Base-by-base conservation (phyloP, 92 coral and sea anemone genomes). In the Porites lobata region DNA sequence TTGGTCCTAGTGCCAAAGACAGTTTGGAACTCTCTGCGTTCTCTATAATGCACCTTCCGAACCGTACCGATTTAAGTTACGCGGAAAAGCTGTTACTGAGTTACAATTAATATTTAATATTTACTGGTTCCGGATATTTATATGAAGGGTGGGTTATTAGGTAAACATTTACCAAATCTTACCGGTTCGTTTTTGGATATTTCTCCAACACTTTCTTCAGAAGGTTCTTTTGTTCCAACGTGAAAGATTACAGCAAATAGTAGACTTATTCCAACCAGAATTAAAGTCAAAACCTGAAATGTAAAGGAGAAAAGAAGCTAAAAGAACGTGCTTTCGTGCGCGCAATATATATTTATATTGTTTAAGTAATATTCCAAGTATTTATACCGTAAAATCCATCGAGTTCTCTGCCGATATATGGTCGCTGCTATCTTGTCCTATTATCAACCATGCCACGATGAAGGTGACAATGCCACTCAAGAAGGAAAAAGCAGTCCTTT, bases 191-290 rank as follows among this genome's bases (percentile, higher is more conserved):
- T 18, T 62, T 18, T 62, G n/a, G 66, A 15, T 8, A 20, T 0
- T n/a, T 2, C 8, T 62, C 20, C 18, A 15, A 7, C n/a, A 20
- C 8, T 62, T 20, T 11, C 7, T 62, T 18, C 78, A 7, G 59
- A 72, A 73, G 69, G 69, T 18, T 77, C 82, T 22, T 59, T 77
- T 53, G 82, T 77, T 9, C 82, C 82, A 64, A 77, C 13, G 50
- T 77, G 82, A 52, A 77, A 77, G 22, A 77, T 77, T 17, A 24
- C 24, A 58, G 68, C 10, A 50, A 59, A 77, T 14, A 57, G 1
- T 12, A 77, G 53, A 8, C 82, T 52, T 15, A 77, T 21, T 59
- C 68, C 82, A 3, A 61, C 15, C 52, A 77, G 10, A 8, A 77
- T 77, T 32, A 32, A 18, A 38, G 67, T 58, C 69, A 77, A 18